Evolutionary conservation across 2,797 vertebrate genomes (phyloP).

Genomic region (Neosilurus mollespiculum): DNA sequence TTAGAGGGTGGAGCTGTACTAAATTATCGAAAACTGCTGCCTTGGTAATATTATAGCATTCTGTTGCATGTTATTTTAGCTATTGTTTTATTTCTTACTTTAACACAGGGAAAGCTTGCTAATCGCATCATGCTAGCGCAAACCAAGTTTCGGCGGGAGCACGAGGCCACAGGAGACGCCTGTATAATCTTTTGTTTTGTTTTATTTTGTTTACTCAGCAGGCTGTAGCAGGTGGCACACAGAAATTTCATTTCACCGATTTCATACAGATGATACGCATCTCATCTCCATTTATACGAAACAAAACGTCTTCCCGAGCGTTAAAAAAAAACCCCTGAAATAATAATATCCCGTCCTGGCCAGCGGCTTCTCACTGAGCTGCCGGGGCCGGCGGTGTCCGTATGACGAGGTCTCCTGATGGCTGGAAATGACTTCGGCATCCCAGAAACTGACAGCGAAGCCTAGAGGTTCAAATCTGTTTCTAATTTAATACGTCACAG

Average conservation of each 20-base stretch:
- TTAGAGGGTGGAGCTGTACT: not conserved
- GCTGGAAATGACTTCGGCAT: constrained; percentile 10
- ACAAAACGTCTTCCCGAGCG: not conserved
- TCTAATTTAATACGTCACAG: constrained; percentile 35
- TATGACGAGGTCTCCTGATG: not conserved
- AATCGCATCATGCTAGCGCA: not conserved
- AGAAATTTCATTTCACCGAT: not conserved
- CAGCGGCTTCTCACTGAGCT: not conserved
- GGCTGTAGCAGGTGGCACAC: not conserved
- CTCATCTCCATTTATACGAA: not conserved
- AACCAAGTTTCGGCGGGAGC: not conserved
- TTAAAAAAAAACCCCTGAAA: not conserved
- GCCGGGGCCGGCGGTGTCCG: not conserved
- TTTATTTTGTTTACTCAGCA: not conserved
- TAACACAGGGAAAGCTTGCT: not conserved
- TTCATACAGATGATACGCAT: not conserved
- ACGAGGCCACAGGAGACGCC: too few species aligned
- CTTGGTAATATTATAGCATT: not conserved
- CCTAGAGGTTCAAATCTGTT: not conserved
- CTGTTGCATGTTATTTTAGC: not conserved
- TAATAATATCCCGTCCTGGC: not conserved
- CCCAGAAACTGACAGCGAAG: not conserved
- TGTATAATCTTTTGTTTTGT: not conserved
- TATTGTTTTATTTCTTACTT: too few species aligned
- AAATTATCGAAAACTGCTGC: not conserved